phyloP scores from a whole-genome alignment of 2,888 invertebrate species.

The Muschampia plurimacula region DNA sequence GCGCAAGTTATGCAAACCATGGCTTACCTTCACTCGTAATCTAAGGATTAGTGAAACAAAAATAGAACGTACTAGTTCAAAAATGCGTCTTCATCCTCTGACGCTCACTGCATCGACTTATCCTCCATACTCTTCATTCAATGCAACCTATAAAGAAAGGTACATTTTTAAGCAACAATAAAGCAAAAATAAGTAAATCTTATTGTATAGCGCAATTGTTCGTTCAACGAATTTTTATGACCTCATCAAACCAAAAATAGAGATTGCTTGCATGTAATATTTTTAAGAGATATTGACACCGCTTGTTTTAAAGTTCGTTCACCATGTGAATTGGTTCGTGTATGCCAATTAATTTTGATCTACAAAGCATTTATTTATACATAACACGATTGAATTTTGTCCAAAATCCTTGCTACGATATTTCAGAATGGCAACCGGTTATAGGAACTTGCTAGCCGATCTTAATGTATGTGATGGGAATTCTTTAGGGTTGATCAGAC shows the following conservation, averaged over 20 bases:
- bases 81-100: neutral
- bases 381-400: neutral
- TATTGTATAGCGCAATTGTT: conserved; percentile 21
- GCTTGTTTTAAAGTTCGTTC: conserved; percentile 36
- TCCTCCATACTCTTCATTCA: neutral
- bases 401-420: too few relatives aligned
- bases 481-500: neutral
- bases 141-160: neutral
- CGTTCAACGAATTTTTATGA: conserved; percentile 24
- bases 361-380: neutral
- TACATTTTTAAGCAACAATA: neutral
- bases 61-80: conserved; percentile 1
- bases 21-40: conserved; percentile 45
- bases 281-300: conserved; percentile 38
- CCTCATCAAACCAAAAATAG: conserved; percentile 34
- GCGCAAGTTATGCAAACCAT: conserved; percentile 52
- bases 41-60: conserved; percentile 17
- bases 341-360: conserved; percentile 20
- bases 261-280: conserved; percentile 37
- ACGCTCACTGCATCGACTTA: neutral
- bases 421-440: neutral
- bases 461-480: neutral
- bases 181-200: conserved; percentile 7
- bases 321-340: conserved; percentile 23
- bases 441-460: neutral